phyloP scores from a whole-genome alignment of 2,888 invertebrate species.

The Alviniconcha strummeri region DNA sequence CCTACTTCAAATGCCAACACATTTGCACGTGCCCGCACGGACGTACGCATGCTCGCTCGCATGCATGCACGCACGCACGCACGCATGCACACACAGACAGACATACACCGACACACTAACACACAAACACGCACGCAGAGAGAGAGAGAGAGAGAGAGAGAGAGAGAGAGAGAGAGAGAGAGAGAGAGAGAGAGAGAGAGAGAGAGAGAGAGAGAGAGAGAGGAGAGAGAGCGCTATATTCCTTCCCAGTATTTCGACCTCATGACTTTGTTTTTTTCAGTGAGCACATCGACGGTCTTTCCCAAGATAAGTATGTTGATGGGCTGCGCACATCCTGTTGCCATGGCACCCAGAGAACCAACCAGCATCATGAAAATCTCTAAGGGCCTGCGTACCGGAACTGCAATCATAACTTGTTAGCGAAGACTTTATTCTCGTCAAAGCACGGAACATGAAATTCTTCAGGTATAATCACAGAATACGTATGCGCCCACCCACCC shows the following conservation, averaged over 20 bases:
- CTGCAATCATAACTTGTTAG: slow-evolving; percentile 18
- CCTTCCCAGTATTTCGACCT: background rate
- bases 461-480: background rate
- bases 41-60: too few relatives aligned
- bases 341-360: slow-evolving; percentile 35
- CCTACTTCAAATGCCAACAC: background rate
- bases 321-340: slow-evolving; percentile 30
- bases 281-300: background rate
- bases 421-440: too few relatives aligned
- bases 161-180: slow-evolving; percentile 14
- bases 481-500: background rate
- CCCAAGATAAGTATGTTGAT: slow-evolving; percentile 28
- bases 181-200: slow-evolving; percentile 2
- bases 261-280: background rate
- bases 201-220: background rate
- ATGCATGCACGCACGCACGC: too few relatives aligned
- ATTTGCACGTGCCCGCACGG: background rate
- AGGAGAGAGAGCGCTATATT: background rate
- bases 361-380: slow-evolving; percentile 37
- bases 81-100: too few relatives aligned
- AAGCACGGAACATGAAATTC: too few relatives aligned
- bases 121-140: background rate
- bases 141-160: slow-evolving; percentile 12
- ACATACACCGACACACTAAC: too few relatives aligned
- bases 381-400: slow-evolving; percentile 31